Percentiles rank a stretch among this genome's conserved stretches.
Conservation (phyloP, 2,113 vertebrate species). For the Eulemur macaco region DNA sequence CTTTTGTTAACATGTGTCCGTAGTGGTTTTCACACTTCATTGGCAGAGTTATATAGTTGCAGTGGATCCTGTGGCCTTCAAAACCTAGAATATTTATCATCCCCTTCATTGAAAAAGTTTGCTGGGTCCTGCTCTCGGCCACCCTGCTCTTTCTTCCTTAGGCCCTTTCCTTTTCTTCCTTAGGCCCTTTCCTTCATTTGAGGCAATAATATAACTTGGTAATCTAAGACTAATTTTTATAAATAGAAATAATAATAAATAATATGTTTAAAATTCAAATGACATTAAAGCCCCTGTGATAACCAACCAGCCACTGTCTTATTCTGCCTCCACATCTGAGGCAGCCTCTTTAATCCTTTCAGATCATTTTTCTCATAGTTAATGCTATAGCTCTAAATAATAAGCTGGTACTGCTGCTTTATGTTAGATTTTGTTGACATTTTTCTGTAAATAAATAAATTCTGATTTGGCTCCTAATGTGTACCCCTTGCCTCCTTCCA, state of each 20-base stretch:
- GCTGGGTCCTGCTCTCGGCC: background rate
- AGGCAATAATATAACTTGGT: background rate
- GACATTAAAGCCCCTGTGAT: background rate
- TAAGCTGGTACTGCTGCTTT: background rate
- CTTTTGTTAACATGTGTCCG: background rate
- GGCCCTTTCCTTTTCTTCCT: background rate
- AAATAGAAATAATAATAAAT: background rate
- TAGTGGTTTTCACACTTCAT: fast-evolving
- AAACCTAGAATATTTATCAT: background rate
- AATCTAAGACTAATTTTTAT: background rate
- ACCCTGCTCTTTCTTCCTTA: background rate
- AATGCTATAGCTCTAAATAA: background rate
- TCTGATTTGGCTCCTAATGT: background rate
- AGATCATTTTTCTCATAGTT: background rate
- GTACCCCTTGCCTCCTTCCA: background rate
- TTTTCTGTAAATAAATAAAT: background rate
- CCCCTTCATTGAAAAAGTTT: background rate
- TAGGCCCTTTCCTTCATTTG: background rate
- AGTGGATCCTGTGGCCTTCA: background rate
- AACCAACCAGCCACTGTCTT: background rate
- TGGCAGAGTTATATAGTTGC: too few relatives aligned
- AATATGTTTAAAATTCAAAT: background rate
- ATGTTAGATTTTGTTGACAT: background rate
- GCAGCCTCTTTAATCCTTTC: background rate
- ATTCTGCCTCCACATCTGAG: background rate